Base-by-base conservation (phyloP, 2,113 vertebrate species). In the Alethe diademata region DNA sequence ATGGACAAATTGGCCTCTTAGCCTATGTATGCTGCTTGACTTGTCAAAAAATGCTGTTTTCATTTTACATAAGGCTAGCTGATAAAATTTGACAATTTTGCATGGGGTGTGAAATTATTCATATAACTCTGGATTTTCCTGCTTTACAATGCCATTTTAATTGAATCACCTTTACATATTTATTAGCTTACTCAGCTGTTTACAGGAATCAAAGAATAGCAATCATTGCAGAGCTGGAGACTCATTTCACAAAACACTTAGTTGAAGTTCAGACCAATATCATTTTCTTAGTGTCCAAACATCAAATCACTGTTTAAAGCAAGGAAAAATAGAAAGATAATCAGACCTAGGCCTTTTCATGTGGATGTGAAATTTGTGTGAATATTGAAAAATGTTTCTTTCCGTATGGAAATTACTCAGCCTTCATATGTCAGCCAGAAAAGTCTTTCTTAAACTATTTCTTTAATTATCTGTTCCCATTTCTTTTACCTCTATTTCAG, bases 71-170 rank as follows among this genome's bases (percentile, higher is more conserved):
- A 67, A 86, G 33, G 22, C 1, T 51, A 43, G 25, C 19, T 74
- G 86, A 78, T 78, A 78, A 78, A 84, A 78, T 74, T 64, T 92
- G 83, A 88, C 72, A 74, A 2, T 80, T 72, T 88, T 73, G 14
- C 36, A 74, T 51, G 24, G 29, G 5, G 38, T 92, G 58, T 80
- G 75, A 90, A 94, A 94, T 95, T 92, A 94, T 83, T 90, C 35
- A 74, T 83, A 23, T 71, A 78, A 62, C 15, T 66, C 20, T 58
- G 53, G 26, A 51, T 91, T 88, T 80, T 86, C 23, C 38, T 78
- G 47, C 22, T 84, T 86, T 78, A 89, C 56, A 70, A 48, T 86
- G 83, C 31, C 88, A 81, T 88, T 92, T 93, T 84, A 86, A 95
- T 92, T 71, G 70, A 66, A 80, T 56, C 43, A 62, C 31, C 69